These are phyloP conservation scores for Dendrocincla tyrannina DNA, from an alignment of 2,797 vertebrate genomes.

Conservation along the genomic window DNA sequence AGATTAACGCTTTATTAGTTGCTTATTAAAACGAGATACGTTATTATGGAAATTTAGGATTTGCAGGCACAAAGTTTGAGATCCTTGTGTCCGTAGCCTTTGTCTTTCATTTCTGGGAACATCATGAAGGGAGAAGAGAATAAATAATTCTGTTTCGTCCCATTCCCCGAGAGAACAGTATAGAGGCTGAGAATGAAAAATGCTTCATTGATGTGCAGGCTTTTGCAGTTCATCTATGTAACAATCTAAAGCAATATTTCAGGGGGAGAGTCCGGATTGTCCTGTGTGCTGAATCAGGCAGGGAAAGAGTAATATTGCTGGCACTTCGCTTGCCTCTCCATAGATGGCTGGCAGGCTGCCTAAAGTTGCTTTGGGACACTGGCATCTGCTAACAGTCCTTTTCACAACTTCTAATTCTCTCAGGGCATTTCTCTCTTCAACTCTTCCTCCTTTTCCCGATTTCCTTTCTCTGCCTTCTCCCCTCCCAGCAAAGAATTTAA, in stretches of 20 bases:
- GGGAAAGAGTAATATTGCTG: not conserved
- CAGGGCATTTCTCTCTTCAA: not conserved
- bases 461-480: not conserved
- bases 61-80: not conserved
- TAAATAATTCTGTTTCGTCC: not conserved
- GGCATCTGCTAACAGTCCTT: not conserved
- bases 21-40: not conserved
- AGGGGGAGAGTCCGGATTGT: not conserved
- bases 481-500: not conserved
- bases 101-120: not conserved
- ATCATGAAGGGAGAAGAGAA: not conserved
- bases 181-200: not conserved
- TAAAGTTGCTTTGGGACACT: not conserved
- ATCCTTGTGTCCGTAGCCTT: not conserved
- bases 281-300: not conserved
- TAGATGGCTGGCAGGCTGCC: not conserved
- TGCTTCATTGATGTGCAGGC: not conserved
- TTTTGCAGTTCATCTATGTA: not conserved
- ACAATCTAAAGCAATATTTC: not conserved
- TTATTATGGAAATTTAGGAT: not conserved
- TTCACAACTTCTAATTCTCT: not conserved
- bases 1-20: not conserved
- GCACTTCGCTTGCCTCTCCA: not conserved
- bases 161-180: not conserved
- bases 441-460: not conserved